Evolutionary conservation across 2,113 vertebrate genomes (phyloP), one percentile per base, ranked within the genome.

Genomic region (Gallinago jamesoni): DNA sequence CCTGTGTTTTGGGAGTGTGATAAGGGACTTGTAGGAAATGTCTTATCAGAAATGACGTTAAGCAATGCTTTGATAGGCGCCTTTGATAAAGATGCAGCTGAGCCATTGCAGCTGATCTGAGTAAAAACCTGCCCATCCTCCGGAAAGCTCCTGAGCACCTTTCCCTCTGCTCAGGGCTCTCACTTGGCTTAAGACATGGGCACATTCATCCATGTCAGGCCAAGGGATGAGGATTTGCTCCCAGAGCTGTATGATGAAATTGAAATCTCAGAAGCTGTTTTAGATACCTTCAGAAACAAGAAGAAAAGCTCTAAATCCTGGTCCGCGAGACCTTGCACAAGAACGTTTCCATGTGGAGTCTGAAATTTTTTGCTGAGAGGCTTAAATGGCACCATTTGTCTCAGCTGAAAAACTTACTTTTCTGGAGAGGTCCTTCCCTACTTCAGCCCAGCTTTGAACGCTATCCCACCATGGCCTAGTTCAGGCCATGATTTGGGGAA

Each of bases 181-280:
- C 1, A 0, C n/a, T 41, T 35, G 28, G 41, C 33, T 18, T 57
- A 27, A 41, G 33, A 28, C 60, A 35, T 0, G 6, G 56, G 24
- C 21, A 39, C 2, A 1, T 28, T 52, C 10, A 45, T 33, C 48
- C 19, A 2, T 10, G 28, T 31, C 55, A 52, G 24, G 48, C 35
- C 48, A 23, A 27, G 39, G 7, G 12, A 2, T 9, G 35, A 8
- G 16, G 10, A 2, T 12, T 80, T 59, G 33, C 18, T 83, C 16
- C 30, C 74, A 57, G 56, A 52, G n/a, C 12, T 1, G 0, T 35
- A 1, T 21, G 39, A 21, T 56, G 43, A 78, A 45, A 62, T 3
- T 25, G 12, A 59, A 31, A 23, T 28, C 25, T 74, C 57, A 33
- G 85, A 37, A 85, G 33, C 23, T 31, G 23, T 3, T 87, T 35